Evolutionary conservation across 64 coral and sea anemone species (phyloP).

Genomic region (Catalaphyllia jardinei): DNA sequence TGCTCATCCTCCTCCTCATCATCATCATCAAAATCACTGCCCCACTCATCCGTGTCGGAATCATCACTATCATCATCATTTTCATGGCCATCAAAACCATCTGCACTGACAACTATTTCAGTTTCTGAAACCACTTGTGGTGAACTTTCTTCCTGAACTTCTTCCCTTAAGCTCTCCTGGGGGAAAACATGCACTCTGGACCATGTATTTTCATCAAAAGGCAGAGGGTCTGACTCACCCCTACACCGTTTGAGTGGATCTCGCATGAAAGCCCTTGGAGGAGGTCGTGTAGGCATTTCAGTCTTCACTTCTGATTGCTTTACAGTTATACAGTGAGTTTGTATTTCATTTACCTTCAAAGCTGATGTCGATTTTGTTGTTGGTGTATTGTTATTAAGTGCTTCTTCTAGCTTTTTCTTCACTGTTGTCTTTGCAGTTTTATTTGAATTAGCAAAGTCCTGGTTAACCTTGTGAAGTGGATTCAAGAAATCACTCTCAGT

Average conservation of each 20-base stretch:
- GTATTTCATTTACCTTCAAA: not conserved
- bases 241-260: not conserved
- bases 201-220: not conserved
- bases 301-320: not conserved
- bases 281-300: not conserved
- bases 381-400: not conserved
- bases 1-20: constrained; percentile 10
- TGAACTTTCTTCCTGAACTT: not conserved
- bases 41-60: constrained; percentile 12
- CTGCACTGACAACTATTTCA: not conserved
- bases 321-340: not conserved
- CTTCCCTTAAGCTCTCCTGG: not conserved
- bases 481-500: constrained; percentile 19
- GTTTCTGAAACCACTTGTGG: not conserved
- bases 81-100: not conserved
- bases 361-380: not conserved
- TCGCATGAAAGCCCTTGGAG: not conserved
- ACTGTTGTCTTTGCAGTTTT: not conserved
- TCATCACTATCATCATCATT: not conserved
- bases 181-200: not conserved
- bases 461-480: constrained; percentile 18
- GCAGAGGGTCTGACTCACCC: not conserved
- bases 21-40: constrained; percentile 6
- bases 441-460: not conserved
- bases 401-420: not conserved